These are phyloP conservation scores for Cephus pygmeus DNA, from an alignment of 2,888 invertebrate genomes.

Conservation along the genomic window DNA sequence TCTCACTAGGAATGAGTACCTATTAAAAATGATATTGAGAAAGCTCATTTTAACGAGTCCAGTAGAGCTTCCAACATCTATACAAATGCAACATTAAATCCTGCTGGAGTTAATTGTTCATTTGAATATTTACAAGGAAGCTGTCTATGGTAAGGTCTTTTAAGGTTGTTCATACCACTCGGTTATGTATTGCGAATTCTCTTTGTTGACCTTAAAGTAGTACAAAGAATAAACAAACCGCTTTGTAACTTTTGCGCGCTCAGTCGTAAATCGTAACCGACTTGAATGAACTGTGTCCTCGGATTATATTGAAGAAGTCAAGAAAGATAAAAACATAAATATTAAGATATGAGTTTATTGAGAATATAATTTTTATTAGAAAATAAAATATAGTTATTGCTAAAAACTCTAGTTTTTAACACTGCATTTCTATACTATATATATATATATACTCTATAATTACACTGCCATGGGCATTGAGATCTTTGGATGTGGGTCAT, in stretches of 20 bases:
- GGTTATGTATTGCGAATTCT: not conserved
- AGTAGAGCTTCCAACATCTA: no score
- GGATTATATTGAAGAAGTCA: slow-evolving; percentile 6
- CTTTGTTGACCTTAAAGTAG: not conserved
- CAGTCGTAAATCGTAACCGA: slow-evolving; percentile 1
- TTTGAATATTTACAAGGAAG: no score
- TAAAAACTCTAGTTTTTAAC: slow-evolving; percentile 20
- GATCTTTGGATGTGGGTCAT: slow-evolving; percentile 90
- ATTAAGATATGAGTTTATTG: slow-evolving; percentile 52
- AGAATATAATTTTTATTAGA: slow-evolving; percentile 59
- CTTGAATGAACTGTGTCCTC: not conserved
- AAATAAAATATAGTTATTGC: slow-evolving; percentile 52
- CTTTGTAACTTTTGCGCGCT: slow-evolving; percentile 1
- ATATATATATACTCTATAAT: slow-evolving; percentile 31
- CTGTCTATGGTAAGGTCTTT: not conserved
- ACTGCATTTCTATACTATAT: slow-evolving; percentile 56
- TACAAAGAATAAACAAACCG: not conserved
- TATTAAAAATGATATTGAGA: no score
- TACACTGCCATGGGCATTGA: slow-evolving; percentile 93
- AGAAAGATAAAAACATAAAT: slow-evolving; percentile 29
- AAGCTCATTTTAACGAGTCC: no score
- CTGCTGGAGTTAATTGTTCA: no score
- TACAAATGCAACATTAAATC: no score
- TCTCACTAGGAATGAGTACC: no score
- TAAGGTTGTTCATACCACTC: not conserved